phyloP scores from a whole-genome alignment of 2,888 invertebrate genomes.

The Steinernema hermaphroditum region DNA sequence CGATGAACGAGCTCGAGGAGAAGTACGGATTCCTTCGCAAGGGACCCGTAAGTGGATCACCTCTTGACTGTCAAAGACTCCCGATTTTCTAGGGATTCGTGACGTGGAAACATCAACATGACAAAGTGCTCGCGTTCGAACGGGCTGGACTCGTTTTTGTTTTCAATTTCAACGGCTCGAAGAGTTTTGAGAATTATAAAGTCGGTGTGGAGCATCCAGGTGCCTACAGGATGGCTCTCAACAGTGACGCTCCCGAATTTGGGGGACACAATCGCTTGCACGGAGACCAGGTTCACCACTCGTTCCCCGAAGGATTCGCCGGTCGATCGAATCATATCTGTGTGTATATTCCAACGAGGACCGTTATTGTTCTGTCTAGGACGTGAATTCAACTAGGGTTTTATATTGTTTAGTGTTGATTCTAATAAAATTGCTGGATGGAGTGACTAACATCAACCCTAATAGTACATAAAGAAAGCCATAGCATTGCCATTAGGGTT shows the following conservation, averaged over 20 bases:
- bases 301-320: constrained; percentile 76
- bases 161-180: constrained; percentile 89
- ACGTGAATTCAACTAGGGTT: background rate
- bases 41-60: constrained; percentile 77
- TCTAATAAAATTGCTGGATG: no score
- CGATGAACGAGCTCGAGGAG: constrained; percentile 85
- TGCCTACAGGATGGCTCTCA: constrained; percentile 80
- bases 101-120: constrained; percentile 90
- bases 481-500: no score
- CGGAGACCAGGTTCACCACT: constrained; percentile 69
- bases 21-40: constrained; percentile 82
- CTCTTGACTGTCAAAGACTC: no score
- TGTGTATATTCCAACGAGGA: constrained; percentile 66
- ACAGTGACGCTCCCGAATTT: constrained; percentile 78
- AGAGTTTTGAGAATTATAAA: constrained; percentile 91
- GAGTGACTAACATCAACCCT: no score
- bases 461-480: no score
- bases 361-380: constrained; percentile 42
- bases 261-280: constrained; percentile 81
- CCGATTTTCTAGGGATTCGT: constrained; percentile 77
- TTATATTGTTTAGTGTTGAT: no score
- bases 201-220: constrained; percentile 86
- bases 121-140: constrained; percentile 92
- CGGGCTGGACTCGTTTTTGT: constrained; percentile 86
- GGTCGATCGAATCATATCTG: constrained; percentile 74